Conservation (phyloP, 2,888 invertebrate genomes). For the Melanchra persicariae region DNA sequence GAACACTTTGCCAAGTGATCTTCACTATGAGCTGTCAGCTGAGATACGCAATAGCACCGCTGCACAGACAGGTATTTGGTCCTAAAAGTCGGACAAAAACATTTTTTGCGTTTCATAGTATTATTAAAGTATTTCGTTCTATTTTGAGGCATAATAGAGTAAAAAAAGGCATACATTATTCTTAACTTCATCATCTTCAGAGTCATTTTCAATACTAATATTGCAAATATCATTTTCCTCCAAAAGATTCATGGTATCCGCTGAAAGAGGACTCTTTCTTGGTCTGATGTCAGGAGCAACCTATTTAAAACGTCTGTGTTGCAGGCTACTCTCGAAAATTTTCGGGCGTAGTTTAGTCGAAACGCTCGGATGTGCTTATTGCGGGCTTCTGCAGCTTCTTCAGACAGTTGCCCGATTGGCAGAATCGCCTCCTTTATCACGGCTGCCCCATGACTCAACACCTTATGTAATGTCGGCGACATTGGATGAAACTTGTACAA, state of each 20-base stretch:
- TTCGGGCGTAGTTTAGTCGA: slow-evolving; percentile 38
- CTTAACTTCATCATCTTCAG: slow-evolving; percentile 27
- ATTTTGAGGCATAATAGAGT: slow-evolving; percentile 25
- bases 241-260: slow-evolving; percentile 30
- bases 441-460: slow-evolving; percentile 40
- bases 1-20: too few relatives aligned
- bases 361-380: slow-evolving; percentile 48
- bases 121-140: too few relatives aligned
- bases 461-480: slow-evolving; percentile 34
- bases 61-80: too few relatives aligned
- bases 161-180: slow-evolving; percentile 30
- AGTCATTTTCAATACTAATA: slow-evolving; percentile 35
- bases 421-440: slow-evolving; percentile 41
- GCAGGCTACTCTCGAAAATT: slow-evolving; percentile 34
- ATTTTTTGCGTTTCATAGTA: slow-evolving; percentile 30
- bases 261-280: slow-evolving; percentile 38
- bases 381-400: slow-evolving; percentile 53
- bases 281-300: slow-evolving; percentile 39
- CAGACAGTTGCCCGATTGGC: slow-evolving; percentile 45
- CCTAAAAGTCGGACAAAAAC: too few relatives aligned
- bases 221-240: slow-evolving; percentile 42
- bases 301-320: slow-evolving; percentile 39
- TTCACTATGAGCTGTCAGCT: too few relatives aligned
- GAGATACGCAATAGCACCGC: too few relatives aligned
- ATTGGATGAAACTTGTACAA: slow-evolving; percentile 43